Base-by-base conservation (phyloP, 2,888 invertebrate genomes). In the Priocnemis perturbator region DNA sequence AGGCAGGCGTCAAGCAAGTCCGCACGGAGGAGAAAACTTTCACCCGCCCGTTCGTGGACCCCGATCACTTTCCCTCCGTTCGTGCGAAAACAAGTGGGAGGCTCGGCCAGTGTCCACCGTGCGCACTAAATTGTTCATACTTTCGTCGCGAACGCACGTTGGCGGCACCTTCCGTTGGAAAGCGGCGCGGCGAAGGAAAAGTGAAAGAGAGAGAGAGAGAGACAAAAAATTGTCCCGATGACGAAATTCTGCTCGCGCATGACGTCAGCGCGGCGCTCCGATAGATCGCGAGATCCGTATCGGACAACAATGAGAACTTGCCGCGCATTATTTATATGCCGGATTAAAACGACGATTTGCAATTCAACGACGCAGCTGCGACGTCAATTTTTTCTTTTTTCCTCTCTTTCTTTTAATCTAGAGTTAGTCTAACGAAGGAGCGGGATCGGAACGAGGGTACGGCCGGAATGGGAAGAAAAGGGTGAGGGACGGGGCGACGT, bases 1-100 rank as follows among this genome's bases (percentile, higher is more conserved):
- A 73, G 75, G 56, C 64, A 63, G 55, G 52, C 50, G 50, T 69
- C 62, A 69, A 76, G 71, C 62, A 69, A 76, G 71, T 76, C 64
- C 37, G 11, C 4, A 11, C 37, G 37, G 14, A 9, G 37, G 37
- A 37, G 30, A 56, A 17, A 50, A 76, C 78, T 78, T 78, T 78
- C 78, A 73, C 76, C 73, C 50, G 71, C 67, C 59, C 73, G 37
- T 11, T 11, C 37, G 69, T 60, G 45, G 61, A 26, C 37, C 20
- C 20, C 53, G n/a, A 61, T 59, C 64, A 64, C 78, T 78, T 75
- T 78, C 75, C 71, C 65, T 61, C 60, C 65, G 53, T 52, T 48
- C 37, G 15, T 3, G 1, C 44, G 2, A 58, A 37, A 37, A 37
- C 37, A 37, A 37, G 37, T 37, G 20, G 50, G 20, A 50, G 20